These are phyloP conservation scores for Neoniphon sammara DNA, from an alignment of 2,797 vertebrate genomes.

Conservation along the genomic window DNA sequence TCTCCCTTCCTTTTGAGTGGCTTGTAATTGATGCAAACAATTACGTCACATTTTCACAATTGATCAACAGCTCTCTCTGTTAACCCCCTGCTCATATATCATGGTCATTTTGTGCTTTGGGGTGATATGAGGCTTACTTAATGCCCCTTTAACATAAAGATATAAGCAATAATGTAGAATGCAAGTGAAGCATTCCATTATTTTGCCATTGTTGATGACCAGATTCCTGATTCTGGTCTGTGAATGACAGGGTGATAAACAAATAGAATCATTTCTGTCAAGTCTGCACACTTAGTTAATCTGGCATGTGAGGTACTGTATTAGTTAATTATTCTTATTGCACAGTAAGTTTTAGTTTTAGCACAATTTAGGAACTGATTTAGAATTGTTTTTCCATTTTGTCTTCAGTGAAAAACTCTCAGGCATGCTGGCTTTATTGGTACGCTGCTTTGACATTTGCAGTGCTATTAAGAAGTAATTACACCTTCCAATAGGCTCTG, in stretches of 20 bases:
- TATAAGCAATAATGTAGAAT: slow-evolving; percentile 18
- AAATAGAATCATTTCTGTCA: not conserved
- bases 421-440: not conserved
- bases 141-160: not conserved
- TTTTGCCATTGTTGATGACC: slow-evolving; percentile 19
- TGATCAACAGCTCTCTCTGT: slow-evolving; percentile 1
- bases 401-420: too few relatives aligned
- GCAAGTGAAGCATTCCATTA: slow-evolving; percentile 15
- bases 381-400: not conserved
- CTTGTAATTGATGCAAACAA: not conserved
- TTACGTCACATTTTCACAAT: not conserved
- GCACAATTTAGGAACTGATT: not conserved
- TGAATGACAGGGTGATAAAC: slow-evolving; percentile 5
- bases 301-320: slow-evolving; percentile 22
- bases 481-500: not conserved
- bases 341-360: not conserved
- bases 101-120: not conserved
- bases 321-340: slow-evolving; percentile 7
- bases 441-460: slow-evolving; percentile 12
- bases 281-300: not conserved
- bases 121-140: slow-evolving; percentile 4
- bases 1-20: too few relatives aligned
- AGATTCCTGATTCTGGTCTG: slow-evolving; percentile 8
- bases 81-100: slow-evolving; percentile 16
- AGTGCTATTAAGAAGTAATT: slow-evolving; percentile 22